Evolutionary conservation across 2,888 invertebrate species (phyloP).

Genomic region (Zhuqinia jingwanae): DNA sequence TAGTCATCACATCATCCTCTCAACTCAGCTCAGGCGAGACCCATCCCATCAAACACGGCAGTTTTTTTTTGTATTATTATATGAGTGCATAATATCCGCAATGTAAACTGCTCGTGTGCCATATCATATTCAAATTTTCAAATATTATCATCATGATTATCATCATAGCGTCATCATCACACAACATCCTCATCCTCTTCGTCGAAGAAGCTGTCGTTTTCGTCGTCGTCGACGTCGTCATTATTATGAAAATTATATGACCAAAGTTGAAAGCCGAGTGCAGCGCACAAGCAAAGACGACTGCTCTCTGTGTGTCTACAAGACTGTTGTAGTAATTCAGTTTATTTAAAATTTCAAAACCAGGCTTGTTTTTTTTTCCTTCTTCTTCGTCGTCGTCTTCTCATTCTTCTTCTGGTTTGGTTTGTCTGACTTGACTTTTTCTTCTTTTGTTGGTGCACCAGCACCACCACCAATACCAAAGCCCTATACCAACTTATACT

Average conservation of each 20-base stretch:
- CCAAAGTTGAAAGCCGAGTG: background rate
- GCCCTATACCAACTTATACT: background rate
- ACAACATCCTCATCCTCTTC: too few species aligned
- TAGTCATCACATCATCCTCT: background rate
- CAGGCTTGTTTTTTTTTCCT: too few species aligned
- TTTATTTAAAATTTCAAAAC: background rate
- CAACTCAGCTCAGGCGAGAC: too few species aligned
- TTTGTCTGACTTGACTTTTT: background rate
- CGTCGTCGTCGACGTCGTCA: slow-evolving; percentile 1
- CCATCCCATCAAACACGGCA: too few species aligned
- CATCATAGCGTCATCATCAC: too few species aligned
- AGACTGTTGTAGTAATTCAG: background rate
- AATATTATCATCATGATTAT: too few species aligned
- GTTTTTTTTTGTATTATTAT: too few species aligned
- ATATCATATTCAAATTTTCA: slow-evolving; percentile 26
- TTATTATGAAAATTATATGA: slow-evolving; percentile 1
- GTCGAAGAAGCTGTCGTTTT: background rate
- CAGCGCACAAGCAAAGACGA: background rate
- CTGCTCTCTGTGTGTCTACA: background rate
- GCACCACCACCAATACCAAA: too few species aligned
- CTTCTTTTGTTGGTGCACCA: background rate
- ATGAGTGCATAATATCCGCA: too few species aligned
- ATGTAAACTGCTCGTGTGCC: too few species aligned
- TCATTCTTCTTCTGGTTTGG: background rate
- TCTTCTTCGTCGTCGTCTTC: too few species aligned